Conservation (phyloP, 2,113 vertebrate genomes). For the Lucifuga dentata region DNA sequence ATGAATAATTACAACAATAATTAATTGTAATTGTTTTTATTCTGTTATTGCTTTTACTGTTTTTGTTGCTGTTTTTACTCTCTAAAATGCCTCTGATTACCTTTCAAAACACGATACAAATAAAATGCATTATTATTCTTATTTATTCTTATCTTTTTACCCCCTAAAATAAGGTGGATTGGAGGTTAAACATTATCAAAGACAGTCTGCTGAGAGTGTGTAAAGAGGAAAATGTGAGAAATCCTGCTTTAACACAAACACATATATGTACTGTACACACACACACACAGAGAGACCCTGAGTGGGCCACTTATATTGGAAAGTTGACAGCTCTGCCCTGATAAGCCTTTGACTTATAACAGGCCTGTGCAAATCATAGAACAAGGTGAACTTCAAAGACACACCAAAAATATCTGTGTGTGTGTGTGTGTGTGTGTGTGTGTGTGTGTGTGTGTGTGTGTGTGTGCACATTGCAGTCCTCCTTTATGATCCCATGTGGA, state of each 20-base stretch:
- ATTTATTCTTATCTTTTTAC: too few species aligned
- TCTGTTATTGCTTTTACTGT: too few species aligned
- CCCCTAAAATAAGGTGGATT: too few species aligned
- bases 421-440: slow-evolving; percentile 3
- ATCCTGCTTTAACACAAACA: background rate
- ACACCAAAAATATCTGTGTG: background rate
- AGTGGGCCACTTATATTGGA: slow-evolving; percentile 30
- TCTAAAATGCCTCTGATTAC: too few species aligned
- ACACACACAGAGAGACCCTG: slow-evolving; percentile 18
- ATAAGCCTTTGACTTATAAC: slow-evolving; percentile 43
- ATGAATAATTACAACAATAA: too few species aligned
- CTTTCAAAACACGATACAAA: too few species aligned
- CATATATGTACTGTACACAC: background rate
- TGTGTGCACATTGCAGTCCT: slow-evolving; percentile 16
- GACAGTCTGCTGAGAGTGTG: background rate
- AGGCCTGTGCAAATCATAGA: slow-evolving; percentile 12
- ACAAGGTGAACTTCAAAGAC: slow-evolving; percentile 34
- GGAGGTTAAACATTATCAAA: slow-evolving; percentile 2
- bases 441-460: slow-evolving; percentile 2
- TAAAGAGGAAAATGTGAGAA: background rate
- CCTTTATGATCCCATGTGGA: slow-evolving; percentile 39
- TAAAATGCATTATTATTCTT: too few species aligned
- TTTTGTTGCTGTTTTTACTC: too few species aligned
- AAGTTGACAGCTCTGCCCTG: slow-evolving; percentile 21
- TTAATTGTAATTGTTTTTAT: too few species aligned